Evolutionary conservation across 2,888 invertebrate species (phyloP), one percentile per base, ranked within the genome.

Genomic region (Gibbula magus): DNA sequence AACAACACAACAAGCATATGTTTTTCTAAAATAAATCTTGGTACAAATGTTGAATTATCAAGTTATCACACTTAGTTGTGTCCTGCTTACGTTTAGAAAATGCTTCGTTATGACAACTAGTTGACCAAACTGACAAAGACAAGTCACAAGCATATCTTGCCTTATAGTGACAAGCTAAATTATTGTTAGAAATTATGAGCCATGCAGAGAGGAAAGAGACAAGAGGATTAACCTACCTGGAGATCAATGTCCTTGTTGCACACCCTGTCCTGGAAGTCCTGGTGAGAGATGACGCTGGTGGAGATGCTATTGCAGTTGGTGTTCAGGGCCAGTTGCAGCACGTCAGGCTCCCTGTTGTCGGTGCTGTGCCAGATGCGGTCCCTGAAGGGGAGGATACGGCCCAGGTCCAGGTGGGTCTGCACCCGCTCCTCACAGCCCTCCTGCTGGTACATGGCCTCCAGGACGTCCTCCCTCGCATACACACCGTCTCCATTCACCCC

Each of bases 391-490:
- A 85, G 83, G 4, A 89, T 67, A 8, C 83, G 77, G 32, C 82
- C 66, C n/a, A 84, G 78, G 77, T 86, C 83, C n/a, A 88, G 81
- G 45, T 84, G 82, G 66, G 85, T 85, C 1, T 87, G 76, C 0
- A 87, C 86, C 4, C 70, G 81, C 29, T 86, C 86, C n/a, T 85
- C 39, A 25, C 88, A 83, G 4, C 89, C 90, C 29, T 86, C 61
- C 52, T 84, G 78, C 74, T 86, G 83, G 18, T 84, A 83, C 83
- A 90, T 86, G 13, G 86, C 87, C 22, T 86, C 83, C 13, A 89
- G 82, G 61, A 90, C 84, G 8, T 88, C 87, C 78, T 91, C 90
- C 75, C 88, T 80, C 7, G 89, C 84, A 82, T 86, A 89, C 10
- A 78, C 76, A 18, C 86, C 85, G 32, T 76, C 54, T 0, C 75